Conservation (phyloP, 2,797 vertebrate species). For the Zenarchopterus dispar region DNA sequence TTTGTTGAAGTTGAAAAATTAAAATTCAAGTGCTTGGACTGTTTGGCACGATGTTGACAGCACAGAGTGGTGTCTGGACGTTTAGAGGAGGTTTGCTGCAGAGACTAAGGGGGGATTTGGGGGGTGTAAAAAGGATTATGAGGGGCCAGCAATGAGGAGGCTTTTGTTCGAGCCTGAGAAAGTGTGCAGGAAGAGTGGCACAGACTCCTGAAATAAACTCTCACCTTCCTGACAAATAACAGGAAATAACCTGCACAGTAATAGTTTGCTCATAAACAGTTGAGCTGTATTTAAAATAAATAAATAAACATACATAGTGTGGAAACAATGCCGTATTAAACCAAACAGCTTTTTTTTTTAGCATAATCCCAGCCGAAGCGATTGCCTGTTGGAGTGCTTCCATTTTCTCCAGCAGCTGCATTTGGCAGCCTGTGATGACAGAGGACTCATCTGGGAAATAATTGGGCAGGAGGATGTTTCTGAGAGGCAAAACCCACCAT, state of each 20-base stretch:
- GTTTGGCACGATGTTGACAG: slow-evolving; percentile 60
- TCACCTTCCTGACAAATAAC: slow-evolving; percentile 43
- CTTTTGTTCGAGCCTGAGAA: slow-evolving; percentile 83
- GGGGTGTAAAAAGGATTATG: slow-evolving; percentile 71
- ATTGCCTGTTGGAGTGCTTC: slow-evolving; percentile 50
- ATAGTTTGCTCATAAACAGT: slow-evolving; percentile 9
- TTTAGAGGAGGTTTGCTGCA: slow-evolving; percentile 43
- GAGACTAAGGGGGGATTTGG: slow-evolving; percentile 23
- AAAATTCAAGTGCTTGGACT: slow-evolving; percentile 27
- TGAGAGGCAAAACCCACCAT: slow-evolving; percentile 52
- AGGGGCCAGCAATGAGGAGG: slow-evolving; percentile 62
- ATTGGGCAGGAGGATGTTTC: slow-evolving; percentile 57
- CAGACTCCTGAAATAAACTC: slow-evolving; percentile 44
- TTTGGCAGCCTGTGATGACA: slow-evolving; percentile 63
- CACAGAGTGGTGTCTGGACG: slow-evolving; percentile 56
- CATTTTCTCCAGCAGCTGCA: slow-evolving; percentile 42
- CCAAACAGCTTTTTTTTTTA: slow-evolving; percentile 43
- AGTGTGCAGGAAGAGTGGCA: slow-evolving; percentile 71
- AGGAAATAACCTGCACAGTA: slow-evolving; percentile 24
- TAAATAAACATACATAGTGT: neutral
- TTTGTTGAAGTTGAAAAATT: slow-evolving; percentile 51
- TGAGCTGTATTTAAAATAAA: too few relatives aligned
- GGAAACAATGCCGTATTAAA: slow-evolving; percentile 20
- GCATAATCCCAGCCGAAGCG: slow-evolving; percentile 47
- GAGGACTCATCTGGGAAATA: slow-evolving; percentile 68